Evolutionary conservation across 2,888 invertebrate species (phyloP).

Genomic region (Mythimna lalbum): DNA sequence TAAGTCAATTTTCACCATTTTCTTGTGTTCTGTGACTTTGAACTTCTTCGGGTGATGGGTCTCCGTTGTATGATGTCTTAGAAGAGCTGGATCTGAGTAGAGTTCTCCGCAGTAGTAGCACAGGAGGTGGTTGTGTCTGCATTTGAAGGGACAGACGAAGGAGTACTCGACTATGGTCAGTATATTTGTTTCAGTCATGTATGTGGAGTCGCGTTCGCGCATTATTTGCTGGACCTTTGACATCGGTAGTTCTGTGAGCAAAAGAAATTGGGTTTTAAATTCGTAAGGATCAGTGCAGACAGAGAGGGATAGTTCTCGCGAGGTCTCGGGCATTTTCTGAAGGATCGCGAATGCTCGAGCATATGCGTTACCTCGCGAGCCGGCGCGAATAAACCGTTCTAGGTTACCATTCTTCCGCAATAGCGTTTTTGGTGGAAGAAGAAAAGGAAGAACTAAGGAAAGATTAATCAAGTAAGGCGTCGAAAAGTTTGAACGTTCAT

Average conservation of each 20-base stretch:
- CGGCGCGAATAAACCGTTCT: too few species aligned
- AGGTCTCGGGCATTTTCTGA: too few species aligned
- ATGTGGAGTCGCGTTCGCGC: constrained; percentile 81
- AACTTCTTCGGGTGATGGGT: constrained; percentile 80
- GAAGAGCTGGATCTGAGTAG: constrained; percentile 72
- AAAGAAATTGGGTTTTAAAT: neutral
- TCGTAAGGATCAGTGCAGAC: too few species aligned
- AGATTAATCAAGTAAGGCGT: too few species aligned
- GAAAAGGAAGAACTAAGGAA: too few species aligned
- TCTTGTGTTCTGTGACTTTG: constrained; percentile 82
- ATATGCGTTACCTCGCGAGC: too few species aligned
- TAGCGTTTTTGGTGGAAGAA: too few species aligned
- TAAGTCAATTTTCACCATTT: constrained; percentile 85
- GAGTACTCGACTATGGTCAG: constrained; percentile 82
- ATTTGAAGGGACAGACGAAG: constrained; percentile 84
- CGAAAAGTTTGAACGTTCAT: too few species aligned
- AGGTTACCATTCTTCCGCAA: too few species aligned
- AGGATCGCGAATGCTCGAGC: too few species aligned
- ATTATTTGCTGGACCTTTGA: constrained; percentile 81
- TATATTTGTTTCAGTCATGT: constrained; percentile 84
- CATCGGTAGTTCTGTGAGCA: constrained; percentile 77
- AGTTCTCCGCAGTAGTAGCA: constrained; percentile 84
- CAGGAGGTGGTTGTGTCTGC: constrained; percentile 82
- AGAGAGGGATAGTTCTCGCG: too few species aligned
- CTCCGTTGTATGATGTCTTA: constrained; percentile 74